These are phyloP conservation scores for Lanistes nyassanus DNA, from an alignment of 1,140 invertebrate genomes.

Conservation along the genomic window DNA sequence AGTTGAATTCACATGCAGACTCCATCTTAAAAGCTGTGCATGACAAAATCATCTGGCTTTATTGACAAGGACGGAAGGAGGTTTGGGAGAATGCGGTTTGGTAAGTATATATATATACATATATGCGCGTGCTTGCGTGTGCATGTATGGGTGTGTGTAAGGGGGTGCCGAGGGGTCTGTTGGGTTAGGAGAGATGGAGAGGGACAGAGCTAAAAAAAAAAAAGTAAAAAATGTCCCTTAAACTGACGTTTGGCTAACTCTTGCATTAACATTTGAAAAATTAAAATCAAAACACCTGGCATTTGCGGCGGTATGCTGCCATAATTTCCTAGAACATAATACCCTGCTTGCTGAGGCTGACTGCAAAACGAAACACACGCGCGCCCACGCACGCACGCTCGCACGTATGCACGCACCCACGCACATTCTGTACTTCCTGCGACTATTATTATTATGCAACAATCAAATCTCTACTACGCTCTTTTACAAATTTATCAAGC, in stretches of 20 bases:
- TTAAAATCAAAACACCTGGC: not conserved
- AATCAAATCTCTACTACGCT: too few species aligned
- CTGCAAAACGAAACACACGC: constrained; percentile 1
- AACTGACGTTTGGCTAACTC: too few species aligned
- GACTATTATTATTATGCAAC: not conserved
- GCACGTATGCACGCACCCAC: not conserved
- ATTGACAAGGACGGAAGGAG: too few species aligned
- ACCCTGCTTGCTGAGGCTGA: constrained; percentile 19
- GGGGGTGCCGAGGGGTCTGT: not conserved
- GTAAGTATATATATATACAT: not conserved
- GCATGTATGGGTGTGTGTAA: constrained; percentile 6
- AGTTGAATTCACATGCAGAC: constrained; percentile 51
- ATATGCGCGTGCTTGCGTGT: not conserved
- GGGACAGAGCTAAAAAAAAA: too few species aligned
- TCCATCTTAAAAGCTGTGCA: constrained; percentile 61
- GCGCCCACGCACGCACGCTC: not conserved
- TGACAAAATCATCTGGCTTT: constrained; percentile 1
- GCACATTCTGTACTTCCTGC: not conserved
- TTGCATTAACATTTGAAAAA: too few species aligned
- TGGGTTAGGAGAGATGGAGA: too few species aligned
- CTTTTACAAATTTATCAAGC: too few species aligned
- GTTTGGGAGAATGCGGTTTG: too few species aligned
- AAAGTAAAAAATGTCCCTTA: too few species aligned
- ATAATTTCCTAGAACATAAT: constrained; percentile 17
- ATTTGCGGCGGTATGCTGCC: constrained; percentile 17